phyloP scores from a whole-genome alignment of 1,140 invertebrate genomes.

The Nebria ingens region DNA sequence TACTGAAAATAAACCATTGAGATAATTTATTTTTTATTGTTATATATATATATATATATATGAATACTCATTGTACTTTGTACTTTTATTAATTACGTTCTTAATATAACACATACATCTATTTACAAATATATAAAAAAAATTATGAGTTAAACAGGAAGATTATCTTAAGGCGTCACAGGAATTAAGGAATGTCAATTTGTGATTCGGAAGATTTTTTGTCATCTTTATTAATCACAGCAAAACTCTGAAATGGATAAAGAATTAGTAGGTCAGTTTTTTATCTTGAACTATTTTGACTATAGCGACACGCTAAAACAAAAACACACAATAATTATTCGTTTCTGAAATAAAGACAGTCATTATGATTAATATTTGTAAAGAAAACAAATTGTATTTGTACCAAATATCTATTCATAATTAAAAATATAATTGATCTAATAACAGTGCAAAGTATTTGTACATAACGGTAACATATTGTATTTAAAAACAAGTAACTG shows the following conservation, averaged over 20 bases:
- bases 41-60: not conserved
- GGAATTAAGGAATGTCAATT: not conserved
- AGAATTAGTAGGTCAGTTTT: not conserved
- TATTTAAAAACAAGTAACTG: too few relatives aligned
- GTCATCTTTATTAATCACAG: too few relatives aligned
- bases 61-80: not conserved
- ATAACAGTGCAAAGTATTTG: too few relatives aligned
- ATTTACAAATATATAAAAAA: conserved; percentile 11
- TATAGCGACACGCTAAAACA: not conserved
- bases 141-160: not conserved
- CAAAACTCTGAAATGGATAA: too few relatives aligned
- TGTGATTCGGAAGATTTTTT: not conserved
- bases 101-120: too few relatives aligned
- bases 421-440: not conserved
- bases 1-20: conserved; percentile 1
- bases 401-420: too few relatives aligned
- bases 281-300: not conserved
- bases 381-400: too few relatives aligned
- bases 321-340: not conserved
- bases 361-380: too few relatives aligned
- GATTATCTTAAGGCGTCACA: not conserved
- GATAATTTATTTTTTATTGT: not conserved
- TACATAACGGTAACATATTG: too few relatives aligned
- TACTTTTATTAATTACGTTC: conserved; percentile 1
- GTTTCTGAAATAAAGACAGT: not conserved